Base-by-base conservation (phyloP, 2,797 vertebrate species). In the Eulemur coronatus region DNA sequence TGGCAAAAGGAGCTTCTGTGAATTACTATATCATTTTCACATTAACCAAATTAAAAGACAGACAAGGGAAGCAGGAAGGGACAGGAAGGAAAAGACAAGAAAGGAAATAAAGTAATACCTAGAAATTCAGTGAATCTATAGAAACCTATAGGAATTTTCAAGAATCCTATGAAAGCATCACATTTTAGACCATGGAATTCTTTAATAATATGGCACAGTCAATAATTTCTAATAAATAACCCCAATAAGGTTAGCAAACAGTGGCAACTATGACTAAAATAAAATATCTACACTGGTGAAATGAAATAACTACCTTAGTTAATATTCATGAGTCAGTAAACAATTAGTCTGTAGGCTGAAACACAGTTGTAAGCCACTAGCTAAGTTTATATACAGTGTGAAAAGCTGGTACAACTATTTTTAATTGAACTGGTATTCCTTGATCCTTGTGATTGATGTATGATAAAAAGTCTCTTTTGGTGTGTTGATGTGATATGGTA, bases 101-200 rank as follows among this genome's bases (percentile, higher is more conserved):
- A 30, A 20, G 7, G 33, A 18, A 88, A 52, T n/a, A 35, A 59
- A 78, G n/a, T 12, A 72, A 38, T 15, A 85, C 8, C 18, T 43
- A 41, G 85, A 84, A 86, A 41, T 46, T 46, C 22, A 84, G 38
- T 38, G 14, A 91, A 30, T 33, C 18, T 35, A 93, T 8, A 87
- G 35, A 91, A 94, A 92, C n/a, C 59, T 52, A 22, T 4, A 72
- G 14, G 67, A 85, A 92, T 75, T 79, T 94, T 89, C 22, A 86
- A 67, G 52, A 95, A 33, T 86, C n/a, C 35, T 38, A 55, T 26
- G 63, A 80, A 79, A 63, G 18, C 48, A 69, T 35, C 82, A 89
- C 63, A 48, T 12, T 72, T 70, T 26, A 85, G 73, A 43, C 10
- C 28, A 69, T 38, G 7, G 30, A 85, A 94, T 73, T 80, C 41